Evolutionary conservation across 37 sponge, comb jelly and placozoan species (phyloP).

Genomic region (Amphimedon queenslandica): DNA sequence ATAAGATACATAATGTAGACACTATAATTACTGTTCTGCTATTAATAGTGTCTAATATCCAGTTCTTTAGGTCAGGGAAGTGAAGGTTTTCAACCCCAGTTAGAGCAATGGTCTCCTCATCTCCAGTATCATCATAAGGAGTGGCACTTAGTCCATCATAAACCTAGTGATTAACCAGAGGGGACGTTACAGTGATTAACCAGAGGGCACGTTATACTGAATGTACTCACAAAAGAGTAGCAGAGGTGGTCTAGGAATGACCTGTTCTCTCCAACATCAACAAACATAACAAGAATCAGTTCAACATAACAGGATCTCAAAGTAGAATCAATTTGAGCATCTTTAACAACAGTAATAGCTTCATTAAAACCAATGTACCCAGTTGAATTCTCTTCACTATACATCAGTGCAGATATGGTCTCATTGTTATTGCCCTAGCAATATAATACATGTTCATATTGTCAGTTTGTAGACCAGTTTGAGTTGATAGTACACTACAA

Average conservation of each 20-base stretch:
- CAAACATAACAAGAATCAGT: constrained; percentile 55
- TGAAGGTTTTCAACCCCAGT: constrained; percentile 45
- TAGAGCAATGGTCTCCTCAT: constrained; percentile 24
- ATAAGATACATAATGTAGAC: too few species aligned
- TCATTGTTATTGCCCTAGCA: constrained; percentile 19
- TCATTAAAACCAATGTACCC: constrained; percentile 32
- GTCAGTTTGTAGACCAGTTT: not conserved
- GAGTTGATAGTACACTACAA: too few species aligned
- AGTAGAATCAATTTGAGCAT: constrained; percentile 23
- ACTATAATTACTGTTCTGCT: too few species aligned
- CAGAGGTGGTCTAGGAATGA: constrained; percentile 54
- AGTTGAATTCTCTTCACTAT: not conserved
- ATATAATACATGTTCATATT: too few species aligned
- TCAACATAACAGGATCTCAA: constrained; percentile 55
- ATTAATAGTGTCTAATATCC: constrained; percentile 23
- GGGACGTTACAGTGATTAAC: not conserved
- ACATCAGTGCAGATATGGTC: constrained; percentile 1
- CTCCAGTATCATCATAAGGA: constrained; percentile 49
- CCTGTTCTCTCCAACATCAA: constrained; percentile 63
- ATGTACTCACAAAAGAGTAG: constrained; percentile 38
- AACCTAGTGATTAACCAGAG: constrained; percentile 14
- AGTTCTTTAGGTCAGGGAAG: constrained; percentile 37
- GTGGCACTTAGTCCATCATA: constrained; percentile 26
- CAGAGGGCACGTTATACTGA: not conserved
- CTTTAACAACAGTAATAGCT: constrained; percentile 32